Base-by-base conservation (phyloP, 30 jellyfish, hydroid and myxozoan species). In the Aurelia coerulea region DNA sequence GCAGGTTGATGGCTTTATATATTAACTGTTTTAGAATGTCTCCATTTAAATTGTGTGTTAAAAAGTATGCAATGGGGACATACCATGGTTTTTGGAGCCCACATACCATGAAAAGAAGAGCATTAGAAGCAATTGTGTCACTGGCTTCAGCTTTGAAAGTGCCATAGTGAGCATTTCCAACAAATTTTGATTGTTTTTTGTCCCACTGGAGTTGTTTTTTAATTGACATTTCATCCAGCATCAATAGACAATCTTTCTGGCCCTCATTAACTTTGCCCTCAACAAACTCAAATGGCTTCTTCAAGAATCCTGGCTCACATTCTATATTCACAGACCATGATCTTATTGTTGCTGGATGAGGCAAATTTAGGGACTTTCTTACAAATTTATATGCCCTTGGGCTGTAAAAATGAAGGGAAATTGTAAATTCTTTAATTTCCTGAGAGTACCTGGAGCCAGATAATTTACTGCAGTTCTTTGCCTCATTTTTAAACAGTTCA, bases 71-170 rank as follows among this genome's bases (percentile, higher is more conserved):
- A 29, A 49, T 81, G 29, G 87, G 91, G 37, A 37, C 52, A 41
- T 2, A n/a, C 91, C 91, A 81, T 23, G 85, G 74, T 49, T 68
- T 41, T 52, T 68, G n/a, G 67, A 81, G 42, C 37, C 91, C 88
- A 68, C 76, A 49, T 12, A 84, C 91, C 90, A 79, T 68, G 33
- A 68, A 56, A 65, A 81, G 37, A 66, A 81, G 76, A 29, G 54
- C 54, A 66, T 33, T 81, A 18, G 42, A 1, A 10, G 85, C 85
- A 41, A 67, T 60, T 15, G 75, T 34, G 17, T 81, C 91, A 9
- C 5, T 68, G 2, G 53, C 49, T 46, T 79, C 85, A 60, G 68
- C 90, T n/a, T 35, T 64, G 0, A 79, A 31, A 33, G 32, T 37
- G 10, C 90, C 90, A 79, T 79, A 79, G 49, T 79, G 51, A 37